Conservation (phyloP, 2,113 vertebrate genomes). For the Pelvicachromis taeniatus region DNA sequence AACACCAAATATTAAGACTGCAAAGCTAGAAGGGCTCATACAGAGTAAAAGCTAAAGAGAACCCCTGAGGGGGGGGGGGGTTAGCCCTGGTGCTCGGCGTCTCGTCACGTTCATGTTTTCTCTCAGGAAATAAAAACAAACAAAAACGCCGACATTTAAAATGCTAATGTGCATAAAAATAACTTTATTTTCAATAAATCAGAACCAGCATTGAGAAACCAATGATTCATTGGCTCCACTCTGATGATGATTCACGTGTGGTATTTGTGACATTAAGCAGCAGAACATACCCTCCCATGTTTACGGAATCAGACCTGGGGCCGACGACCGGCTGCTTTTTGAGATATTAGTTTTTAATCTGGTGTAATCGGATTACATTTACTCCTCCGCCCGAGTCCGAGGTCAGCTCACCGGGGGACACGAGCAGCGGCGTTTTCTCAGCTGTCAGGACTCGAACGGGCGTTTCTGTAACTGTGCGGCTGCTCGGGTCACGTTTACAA, state of each 20-base stretch:
- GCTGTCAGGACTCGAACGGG: background rate
- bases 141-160: background rate
- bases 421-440: background rate
- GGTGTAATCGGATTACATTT: background rate
- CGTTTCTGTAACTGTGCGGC: background rate
- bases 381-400: background rate
- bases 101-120: background rate
- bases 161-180: conserved; percentile 75
- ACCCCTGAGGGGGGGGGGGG: rapidly evolving
- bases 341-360: background rate
- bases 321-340: background rate
- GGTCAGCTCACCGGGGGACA: background rate
- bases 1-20: background rate
- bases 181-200: conserved; percentile 77
- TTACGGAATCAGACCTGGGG: conserved; percentile 16
- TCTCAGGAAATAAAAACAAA: background rate
- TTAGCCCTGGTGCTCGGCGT: rapidly evolving
- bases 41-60: background rate
- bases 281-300: conserved; percentile 59
- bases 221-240: conserved; percentile 70
- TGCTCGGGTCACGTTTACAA: rapidly evolving
- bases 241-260: conserved; percentile 66
- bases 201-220: conserved; percentile 67
- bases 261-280: conserved; percentile 72
- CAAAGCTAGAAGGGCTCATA: background rate